A percentile compares a stretch with the other conserved stretches of the same genome.
Conservation (phyloP, 2,797 vertebrate species). For the Amblyraja radiata region DNA sequence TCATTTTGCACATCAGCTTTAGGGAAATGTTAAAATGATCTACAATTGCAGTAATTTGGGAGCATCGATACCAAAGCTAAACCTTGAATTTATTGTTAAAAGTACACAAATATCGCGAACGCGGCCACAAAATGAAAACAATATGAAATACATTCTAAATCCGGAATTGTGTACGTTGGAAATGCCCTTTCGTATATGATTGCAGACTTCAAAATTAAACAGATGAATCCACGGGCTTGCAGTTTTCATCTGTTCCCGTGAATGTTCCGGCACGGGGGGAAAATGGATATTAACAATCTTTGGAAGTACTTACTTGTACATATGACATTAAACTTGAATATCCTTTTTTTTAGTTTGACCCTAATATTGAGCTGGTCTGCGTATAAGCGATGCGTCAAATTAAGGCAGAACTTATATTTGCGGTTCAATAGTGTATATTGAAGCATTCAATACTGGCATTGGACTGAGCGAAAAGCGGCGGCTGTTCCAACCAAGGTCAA, state of each 20-base stretch:
- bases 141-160: neutral
- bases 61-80: neutral
- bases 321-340: neutral
- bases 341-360: neutral
- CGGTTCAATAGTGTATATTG: slow-evolving; percentile 38
- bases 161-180: neutral
- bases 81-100: neutral
- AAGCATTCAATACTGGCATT: neutral
- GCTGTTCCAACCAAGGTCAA: neutral
- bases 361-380: no score
- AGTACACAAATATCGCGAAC: neutral
- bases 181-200: neutral
- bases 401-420: slow-evolving; percentile 48
- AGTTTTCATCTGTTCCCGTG: neutral
- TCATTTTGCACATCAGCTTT: neutral
- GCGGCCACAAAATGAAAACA: neutral
- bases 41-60: neutral
- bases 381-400: neutral
- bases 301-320: neutral
- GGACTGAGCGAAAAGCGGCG: neutral
- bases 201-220: neutral
- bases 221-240: neutral
- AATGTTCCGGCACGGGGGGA: neutral
- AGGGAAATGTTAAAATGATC: neutral
- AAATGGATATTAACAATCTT: neutral